These are phyloP conservation scores for Eurytoma adleriae DNA, from an alignment of 2,888 invertebrate species.

Conservation along the genomic window DNA sequence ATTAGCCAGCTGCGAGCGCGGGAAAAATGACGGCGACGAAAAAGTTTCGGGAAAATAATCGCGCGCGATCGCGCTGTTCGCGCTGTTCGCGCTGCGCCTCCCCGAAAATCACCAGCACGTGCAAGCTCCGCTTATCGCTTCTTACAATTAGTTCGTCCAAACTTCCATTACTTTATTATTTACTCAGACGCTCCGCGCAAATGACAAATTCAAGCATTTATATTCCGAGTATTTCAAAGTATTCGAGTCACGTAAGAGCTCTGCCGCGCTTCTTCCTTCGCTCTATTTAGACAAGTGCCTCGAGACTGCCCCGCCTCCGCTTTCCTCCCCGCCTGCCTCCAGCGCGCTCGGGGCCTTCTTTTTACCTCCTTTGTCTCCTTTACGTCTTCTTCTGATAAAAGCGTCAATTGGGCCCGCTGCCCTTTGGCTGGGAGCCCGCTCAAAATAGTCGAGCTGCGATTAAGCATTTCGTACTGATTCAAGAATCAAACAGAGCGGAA, in stretches of 20 bases:
- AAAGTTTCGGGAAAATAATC: not conserved
- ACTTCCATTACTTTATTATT: constrained; percentile 28
- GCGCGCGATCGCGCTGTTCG: not conserved
- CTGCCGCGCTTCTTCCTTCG: constrained; percentile 6
- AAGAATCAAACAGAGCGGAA: constrained; percentile 74
- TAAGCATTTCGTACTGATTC: constrained; percentile 72
- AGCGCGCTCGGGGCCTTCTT: not conserved
- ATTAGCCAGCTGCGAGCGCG: constrained; percentile 1
- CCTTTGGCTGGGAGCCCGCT: constrained; percentile 24
- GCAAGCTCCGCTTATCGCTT: constrained; percentile 12
- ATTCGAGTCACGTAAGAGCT: constrained; percentile 49
- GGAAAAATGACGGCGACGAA: not conserved
- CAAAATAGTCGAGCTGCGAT: constrained; percentile 75
- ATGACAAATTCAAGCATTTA: constrained; percentile 43
- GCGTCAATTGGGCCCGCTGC: not conserved
- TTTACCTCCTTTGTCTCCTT: not conserved
- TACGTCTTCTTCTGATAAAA: too few relatives aligned
- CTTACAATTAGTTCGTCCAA: not conserved
- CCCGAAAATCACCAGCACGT: not conserved
- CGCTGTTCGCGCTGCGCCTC: not conserved
- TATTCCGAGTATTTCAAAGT: constrained; percentile 27
- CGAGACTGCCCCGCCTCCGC: not conserved
- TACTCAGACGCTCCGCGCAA: constrained; percentile 29
- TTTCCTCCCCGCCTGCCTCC: not conserved
- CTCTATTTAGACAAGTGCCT: constrained; percentile 53